These are phyloP conservation scores for Anthoscopus minutus DNA, from an alignment of 2,113 vertebrate genomes.

Conservation along the genomic window DNA sequence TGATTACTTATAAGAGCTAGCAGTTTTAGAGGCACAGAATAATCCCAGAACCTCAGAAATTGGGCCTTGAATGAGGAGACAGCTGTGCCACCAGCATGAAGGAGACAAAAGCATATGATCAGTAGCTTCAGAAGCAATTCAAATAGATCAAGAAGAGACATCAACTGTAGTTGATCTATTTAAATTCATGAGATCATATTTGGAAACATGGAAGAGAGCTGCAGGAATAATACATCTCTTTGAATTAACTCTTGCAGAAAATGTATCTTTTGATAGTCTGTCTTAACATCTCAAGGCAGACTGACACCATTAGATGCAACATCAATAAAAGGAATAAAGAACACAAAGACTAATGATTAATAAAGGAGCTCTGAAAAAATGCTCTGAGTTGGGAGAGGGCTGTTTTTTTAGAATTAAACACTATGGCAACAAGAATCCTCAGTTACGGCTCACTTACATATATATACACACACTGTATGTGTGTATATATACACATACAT, in stretches of 20 bases:
- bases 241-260: neutral
- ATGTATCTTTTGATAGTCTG: neutral
- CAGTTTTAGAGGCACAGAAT: neutral
- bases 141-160: neutral
- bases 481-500: neutral
- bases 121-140: slow-evolving; percentile 31
- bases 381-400: fast-evolving
- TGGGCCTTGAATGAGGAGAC: neutral
- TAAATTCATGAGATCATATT: neutral
- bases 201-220: neutral
- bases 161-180: neutral
- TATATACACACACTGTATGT: neutral
- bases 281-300: neutral
- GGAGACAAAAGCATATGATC: neutral
- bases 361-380: neutral
- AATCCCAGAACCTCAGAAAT: neutral
- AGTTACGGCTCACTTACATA: neutral
- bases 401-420: neutral
- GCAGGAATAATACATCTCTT: neutral
- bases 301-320: neutral
- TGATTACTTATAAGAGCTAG: slow-evolving; percentile 6
- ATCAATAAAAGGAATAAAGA: neutral
- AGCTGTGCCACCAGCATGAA: neutral
- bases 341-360: neutral
- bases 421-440: neutral